Conservation (phyloP, 2,113 vertebrate genomes). For the Sapajus apella region DNA sequence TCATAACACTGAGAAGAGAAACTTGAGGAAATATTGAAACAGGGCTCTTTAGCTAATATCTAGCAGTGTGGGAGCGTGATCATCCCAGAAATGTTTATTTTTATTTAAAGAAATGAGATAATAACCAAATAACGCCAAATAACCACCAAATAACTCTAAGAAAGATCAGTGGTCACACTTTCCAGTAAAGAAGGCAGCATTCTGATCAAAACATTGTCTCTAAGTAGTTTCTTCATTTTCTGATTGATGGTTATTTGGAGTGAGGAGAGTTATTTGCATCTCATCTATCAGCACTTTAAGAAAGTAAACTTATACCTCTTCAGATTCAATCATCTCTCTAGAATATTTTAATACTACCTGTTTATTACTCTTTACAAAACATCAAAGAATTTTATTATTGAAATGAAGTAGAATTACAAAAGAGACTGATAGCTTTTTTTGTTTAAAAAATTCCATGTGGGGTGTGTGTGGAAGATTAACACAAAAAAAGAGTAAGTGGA, state of each 20-base stretch:
- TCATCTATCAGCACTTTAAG: neutral
- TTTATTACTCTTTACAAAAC: neutral
- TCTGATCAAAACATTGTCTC: neutral
- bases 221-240: neutral
- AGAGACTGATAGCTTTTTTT: neutral
- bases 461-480: neutral
- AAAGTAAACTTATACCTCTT: neutral
- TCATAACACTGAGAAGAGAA: neutral
- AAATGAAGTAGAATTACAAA: constrained; percentile 23
- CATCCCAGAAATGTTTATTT: neutral
- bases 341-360: neutral
- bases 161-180: neutral
- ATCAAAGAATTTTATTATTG: constrained; percentile 6
- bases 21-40: neutral
- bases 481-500: neutral
- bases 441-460: neutral
- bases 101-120: neutral
- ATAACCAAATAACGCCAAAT: too few relatives aligned
- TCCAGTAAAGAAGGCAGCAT: neutral
- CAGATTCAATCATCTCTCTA: neutral
- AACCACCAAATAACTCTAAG: neutral
- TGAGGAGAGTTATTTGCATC: neutral
- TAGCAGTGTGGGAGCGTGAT: neutral
- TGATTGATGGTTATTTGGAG: neutral
- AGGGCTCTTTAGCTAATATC: neutral